Conservation (phyloP, 2,113 vertebrate genomes). For the Toxotes jaculatrix region DNA sequence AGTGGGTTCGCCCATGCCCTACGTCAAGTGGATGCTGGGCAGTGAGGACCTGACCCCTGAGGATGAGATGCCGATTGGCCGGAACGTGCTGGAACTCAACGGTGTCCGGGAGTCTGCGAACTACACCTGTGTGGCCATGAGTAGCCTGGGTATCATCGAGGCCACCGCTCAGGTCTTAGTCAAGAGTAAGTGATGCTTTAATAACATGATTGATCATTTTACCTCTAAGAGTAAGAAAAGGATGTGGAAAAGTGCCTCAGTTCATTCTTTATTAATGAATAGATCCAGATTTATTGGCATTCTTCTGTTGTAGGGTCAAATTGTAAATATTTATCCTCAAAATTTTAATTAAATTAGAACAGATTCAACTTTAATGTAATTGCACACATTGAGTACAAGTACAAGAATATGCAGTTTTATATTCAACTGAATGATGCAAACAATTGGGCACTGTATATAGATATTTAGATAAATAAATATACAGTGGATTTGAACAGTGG, state of each 20-base stretch:
- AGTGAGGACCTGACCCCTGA: conserved; percentile 95
- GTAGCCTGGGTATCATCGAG: conserved; percentile 96
- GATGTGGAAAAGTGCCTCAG: background rate
- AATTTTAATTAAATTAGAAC: background rate
- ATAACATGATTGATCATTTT: background rate
- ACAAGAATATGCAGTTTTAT: background rate
- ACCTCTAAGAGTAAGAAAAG: background rate
- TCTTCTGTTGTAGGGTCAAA: background rate
- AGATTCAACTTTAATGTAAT: background rate
- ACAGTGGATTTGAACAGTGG: background rate
- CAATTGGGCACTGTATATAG: background rate
- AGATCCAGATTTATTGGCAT: background rate
- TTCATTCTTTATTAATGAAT: background rate
- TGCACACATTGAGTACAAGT: background rate
- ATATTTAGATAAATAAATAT: background rate
- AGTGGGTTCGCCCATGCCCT: conserved; percentile 97
- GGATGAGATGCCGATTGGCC: conserved; percentile 97
- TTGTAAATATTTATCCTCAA: background rate
- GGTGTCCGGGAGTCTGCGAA: conserved; percentile 97
- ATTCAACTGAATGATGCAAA: background rate
- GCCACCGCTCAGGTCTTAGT: conserved; percentile 96
- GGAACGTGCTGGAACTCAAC: conserved; percentile 96
- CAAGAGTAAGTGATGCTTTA: conserved; percentile 89
- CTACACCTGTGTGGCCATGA: conserved; percentile 99
- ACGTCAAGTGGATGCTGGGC: conserved; percentile 99